Conservation (phyloP, 2,113 vertebrate genomes). For the Pluvialis apricaria region DNA sequence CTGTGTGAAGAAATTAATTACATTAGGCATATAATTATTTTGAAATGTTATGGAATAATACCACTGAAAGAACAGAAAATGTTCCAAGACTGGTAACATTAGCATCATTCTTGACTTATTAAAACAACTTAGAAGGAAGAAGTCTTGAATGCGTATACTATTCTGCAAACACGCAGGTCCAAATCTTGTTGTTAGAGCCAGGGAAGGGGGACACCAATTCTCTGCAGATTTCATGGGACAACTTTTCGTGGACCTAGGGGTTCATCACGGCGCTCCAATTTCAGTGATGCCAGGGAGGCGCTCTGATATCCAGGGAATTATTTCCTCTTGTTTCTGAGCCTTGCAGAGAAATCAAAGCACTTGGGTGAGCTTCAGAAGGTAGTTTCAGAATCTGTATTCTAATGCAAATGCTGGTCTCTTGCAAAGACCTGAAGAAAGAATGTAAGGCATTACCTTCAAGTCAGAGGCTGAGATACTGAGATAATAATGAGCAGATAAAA, state of each 20-base stretch:
- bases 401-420: background rate
- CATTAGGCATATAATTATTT: background rate
- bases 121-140: background rate
- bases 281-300: background rate
- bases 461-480: background rate
- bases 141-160: background rate
- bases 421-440: background rate
- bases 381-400: background rate
- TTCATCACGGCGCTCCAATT: background rate
- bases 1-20: background rate
- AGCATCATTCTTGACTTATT: background rate
- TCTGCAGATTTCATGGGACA: background rate
- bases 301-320: background rate
- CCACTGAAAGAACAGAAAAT: background rate
- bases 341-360: background rate
- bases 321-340: background rate
- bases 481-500: background rate
- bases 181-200: background rate
- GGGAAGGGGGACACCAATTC: background rate
- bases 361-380: background rate
- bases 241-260: background rate
- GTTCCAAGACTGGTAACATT: background rate
- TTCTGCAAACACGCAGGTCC: background rate
- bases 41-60: background rate
- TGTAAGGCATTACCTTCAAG: background rate